phyloP scores from a whole-genome alignment of 2,888 invertebrate species.

The Frankliniella fusca region DNA sequence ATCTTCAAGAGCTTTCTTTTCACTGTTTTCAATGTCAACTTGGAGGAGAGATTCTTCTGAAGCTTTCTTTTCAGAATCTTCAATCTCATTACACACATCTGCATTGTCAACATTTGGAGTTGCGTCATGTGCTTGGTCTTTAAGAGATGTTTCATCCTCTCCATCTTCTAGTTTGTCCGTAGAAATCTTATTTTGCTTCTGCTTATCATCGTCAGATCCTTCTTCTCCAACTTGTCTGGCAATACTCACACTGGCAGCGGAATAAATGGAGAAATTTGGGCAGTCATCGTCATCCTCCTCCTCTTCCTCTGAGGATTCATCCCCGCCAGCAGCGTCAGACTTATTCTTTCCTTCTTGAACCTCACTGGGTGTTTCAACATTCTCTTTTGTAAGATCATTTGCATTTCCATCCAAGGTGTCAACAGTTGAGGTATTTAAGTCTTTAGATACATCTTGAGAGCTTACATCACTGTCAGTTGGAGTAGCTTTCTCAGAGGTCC shows the following conservation, averaged over 20 bases:
- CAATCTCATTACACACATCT: conserved; percentile 27
- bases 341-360: background rate
- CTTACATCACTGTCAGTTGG: background rate
- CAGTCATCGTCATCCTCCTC: conserved; percentile 61
- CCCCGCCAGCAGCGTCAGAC: background rate
- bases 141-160: conserved; percentile 37
- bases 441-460: background rate
- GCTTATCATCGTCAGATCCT: conserved; percentile 35
- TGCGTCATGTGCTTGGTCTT: conserved; percentile 37
- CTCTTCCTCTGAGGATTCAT: conserved; percentile 49
- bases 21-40: conserved; percentile 30
- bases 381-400: background rate
- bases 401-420: background rate
- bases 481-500: background rate
- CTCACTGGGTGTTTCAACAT: background rate
- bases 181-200: conserved; percentile 25
- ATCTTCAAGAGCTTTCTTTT: conserved; percentile 30
- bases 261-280: conserved; percentile 82
- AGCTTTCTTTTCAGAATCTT: conserved; percentile 31
- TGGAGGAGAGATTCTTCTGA: conserved; percentile 35
- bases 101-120: conserved; percentile 28
- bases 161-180: conserved; percentile 28
- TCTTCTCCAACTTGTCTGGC: conserved; percentile 55
- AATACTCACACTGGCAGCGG: conserved; percentile 71
- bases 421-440: background rate